Conservation (phyloP, 2,113 vertebrate genomes). For the Pholis gunnellus region DNA sequence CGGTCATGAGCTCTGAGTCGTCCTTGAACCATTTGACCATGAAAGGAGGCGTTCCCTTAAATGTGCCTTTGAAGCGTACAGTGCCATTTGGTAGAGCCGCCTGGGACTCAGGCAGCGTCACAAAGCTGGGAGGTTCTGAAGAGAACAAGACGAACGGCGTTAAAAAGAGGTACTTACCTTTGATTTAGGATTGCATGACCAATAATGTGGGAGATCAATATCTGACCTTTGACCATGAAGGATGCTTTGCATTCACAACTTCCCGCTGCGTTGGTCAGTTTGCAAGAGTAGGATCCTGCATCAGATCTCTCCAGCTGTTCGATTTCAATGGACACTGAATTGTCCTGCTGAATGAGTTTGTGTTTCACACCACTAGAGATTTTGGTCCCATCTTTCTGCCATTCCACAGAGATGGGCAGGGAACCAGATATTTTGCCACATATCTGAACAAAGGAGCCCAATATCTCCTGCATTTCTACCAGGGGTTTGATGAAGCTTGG, state of each 20-base stretch:
- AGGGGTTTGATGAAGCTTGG: conserved; percentile 95
- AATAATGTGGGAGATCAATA: neutral
- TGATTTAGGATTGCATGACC: conserved; percentile 14
- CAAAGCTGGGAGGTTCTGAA: conserved; percentile 95
- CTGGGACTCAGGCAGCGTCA: conserved; percentile 89
- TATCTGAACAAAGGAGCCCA: conserved; percentile 92
- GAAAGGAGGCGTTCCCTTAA: conserved; percentile 95
- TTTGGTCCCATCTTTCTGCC: conserved; percentile 93
- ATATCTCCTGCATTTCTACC: conserved; percentile 89
- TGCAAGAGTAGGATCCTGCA: conserved; percentile 92
- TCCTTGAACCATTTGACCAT: conserved; percentile 97
- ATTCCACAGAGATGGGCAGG: conserved; percentile 93
- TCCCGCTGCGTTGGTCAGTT: conserved; percentile 91
- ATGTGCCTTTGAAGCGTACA: conserved; percentile 92
- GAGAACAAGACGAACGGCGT: conserved; percentile 63
- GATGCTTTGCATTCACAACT: conserved; percentile 89
- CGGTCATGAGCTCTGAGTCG: conserved; percentile 91
- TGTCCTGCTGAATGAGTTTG: conserved; percentile 92
- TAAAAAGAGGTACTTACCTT: conserved; percentile 64
- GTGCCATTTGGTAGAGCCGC: conserved; percentile 90
- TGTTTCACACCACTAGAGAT: conserved; percentile 92
- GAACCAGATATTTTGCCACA: conserved; percentile 96
- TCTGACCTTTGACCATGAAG: conserved; percentile 96
- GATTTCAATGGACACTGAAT: conserved; percentile 89
- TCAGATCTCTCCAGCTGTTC: conserved; percentile 91